These are phyloP conservation scores for Stylophora pistillata DNA, from an alignment of 64 coral and sea anemone genomes.

Conservation along the genomic window DNA sequence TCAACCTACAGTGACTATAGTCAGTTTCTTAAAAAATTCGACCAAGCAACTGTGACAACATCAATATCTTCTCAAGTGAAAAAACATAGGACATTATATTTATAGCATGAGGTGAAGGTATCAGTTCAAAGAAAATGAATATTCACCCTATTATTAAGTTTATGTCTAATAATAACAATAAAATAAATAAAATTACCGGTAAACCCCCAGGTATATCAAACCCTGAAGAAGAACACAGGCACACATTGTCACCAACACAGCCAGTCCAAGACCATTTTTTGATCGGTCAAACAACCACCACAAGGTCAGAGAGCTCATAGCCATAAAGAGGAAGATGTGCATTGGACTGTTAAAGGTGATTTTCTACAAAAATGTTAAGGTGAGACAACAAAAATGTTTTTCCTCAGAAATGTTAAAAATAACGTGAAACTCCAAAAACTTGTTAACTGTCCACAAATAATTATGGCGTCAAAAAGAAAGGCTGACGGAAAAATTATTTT, in stretches of 20 bases:
- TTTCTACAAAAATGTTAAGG: conserved; percentile 90
- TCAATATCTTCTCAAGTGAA: no score
- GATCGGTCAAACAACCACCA: conserved; percentile 99
- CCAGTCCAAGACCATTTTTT: conserved; percentile 96
- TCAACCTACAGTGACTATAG: no score
- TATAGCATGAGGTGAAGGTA: no score
- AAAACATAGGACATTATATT: no score
- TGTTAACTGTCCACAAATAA: no score
- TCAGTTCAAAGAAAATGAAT: no score
- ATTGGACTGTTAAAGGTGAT: conserved; percentile 82
- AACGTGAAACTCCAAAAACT: no score
- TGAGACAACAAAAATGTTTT: neutral
- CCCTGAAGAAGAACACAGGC: conserved; percentile 61
- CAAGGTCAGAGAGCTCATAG: conserved; percentile 70
- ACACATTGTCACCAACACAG: conserved; percentile 74
- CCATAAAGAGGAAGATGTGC: conserved; percentile 85
- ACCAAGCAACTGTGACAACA: no score
- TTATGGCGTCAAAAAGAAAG: no score
- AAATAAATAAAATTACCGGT: conserved; percentile 63
- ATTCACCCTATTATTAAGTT: neutral
- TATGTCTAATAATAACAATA: neutral
- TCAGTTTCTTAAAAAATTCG: no score
- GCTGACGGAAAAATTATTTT: no score
- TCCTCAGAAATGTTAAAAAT: neutral
- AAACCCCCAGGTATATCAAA: conserved; percentile 79